Evolutionary conservation across 2,888 invertebrate species (phyloP), one percentile per base, ranked within the genome.

Genomic region (Hypolimnas misippus): DNA sequence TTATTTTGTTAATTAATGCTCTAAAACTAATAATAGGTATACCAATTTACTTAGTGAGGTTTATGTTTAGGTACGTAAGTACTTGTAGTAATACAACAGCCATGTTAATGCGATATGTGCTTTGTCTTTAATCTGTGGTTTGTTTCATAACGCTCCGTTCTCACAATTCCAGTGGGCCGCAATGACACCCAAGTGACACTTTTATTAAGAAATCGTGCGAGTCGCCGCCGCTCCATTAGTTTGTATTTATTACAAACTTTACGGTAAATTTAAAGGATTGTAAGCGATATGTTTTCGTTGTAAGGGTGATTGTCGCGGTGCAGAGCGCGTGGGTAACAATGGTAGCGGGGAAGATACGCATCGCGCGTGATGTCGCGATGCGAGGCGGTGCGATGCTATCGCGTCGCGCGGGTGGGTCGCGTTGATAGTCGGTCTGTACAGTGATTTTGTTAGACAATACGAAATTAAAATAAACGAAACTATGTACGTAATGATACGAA

Each of bases 151-250:
- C 8, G 8, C 12, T 46, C 12, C 31, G 58, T 73, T 70, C 68
- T 70, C 68, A 70, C 69, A 70, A 49, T 63, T 56, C 57, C 59
- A 72, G 70, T 70, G 68, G 74, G 72, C 71, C 69, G 72, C 77
- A 74, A 68, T 73, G 73, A 74, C 75, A 73, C 73, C 73, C 73
- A 72, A 71, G 75, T 76, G 79, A 83, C 82, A 80, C 80, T 82
- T 88, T 89, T 87, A 87, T 89, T 83, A 73, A 78, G 78, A 82
- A 87, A 79, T 89, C 90, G 89, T 89, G 88, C 77, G 78, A 67
- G 42, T 46, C 62, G 56, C 59, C 61, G 16, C 33, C n/a, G 65
- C 66, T 71, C 72, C 69, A 72, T 72, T 61, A 63, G 46, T 61
- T 17, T 31, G 33, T 19, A 42, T 31, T 50, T 54, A 35, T 55